Evolutionary conservation across 2,113 vertebrate genomes (phyloP), one percentile per base, ranked within the genome.

Genomic region (Macroglossus sobrinus): DNA sequence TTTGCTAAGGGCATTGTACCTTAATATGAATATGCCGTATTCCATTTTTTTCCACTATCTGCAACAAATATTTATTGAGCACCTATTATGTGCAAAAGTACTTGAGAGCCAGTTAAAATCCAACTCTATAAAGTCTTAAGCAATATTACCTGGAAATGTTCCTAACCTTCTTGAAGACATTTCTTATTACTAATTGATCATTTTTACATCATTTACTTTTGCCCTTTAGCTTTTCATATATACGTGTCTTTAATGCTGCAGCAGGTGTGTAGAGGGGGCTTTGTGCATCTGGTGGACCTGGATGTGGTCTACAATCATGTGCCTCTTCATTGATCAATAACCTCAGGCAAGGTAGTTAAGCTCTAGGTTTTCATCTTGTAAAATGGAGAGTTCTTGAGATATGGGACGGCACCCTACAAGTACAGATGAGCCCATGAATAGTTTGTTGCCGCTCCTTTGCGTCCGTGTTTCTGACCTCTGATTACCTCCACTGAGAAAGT

Each of bases 361-460:
- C 16, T 13, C 50, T 16, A 1, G 9, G n/a, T 43, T 81, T 84
- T 43, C 19, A 6, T 35, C 10, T 8, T 11, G 6, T 35, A 10
- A 30, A 7, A 47, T 18, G 45, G 30, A 21, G 2, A 7, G 50
- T 86, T 35, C 45, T 7, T 28, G 33, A 30, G 40, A 14, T 21
- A 4, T 43, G 0, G 26, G 22, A 3, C 43, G 4, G 1, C 6
- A 0, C 15, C 69, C 9, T 18, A 11, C 24, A 8, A 28, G 33
- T 24, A 10, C 12, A 0, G 1, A 11, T 11, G 5, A 12, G 14
- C 10, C 79, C 2, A 1, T 21, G 10, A n/a, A 7, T 3, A 50
- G 1, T 13, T 35, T 22, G 0, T 38, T 2, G 30, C 72, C 5
- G 12, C 11, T 15, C 16, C 22, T 13, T 40, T 45, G 26, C 80